These are phyloP conservation scores for Oreochromis niloticus DNA, from an alignment of 2,113 vertebrate species.

Conservation along the genomic window DNA sequence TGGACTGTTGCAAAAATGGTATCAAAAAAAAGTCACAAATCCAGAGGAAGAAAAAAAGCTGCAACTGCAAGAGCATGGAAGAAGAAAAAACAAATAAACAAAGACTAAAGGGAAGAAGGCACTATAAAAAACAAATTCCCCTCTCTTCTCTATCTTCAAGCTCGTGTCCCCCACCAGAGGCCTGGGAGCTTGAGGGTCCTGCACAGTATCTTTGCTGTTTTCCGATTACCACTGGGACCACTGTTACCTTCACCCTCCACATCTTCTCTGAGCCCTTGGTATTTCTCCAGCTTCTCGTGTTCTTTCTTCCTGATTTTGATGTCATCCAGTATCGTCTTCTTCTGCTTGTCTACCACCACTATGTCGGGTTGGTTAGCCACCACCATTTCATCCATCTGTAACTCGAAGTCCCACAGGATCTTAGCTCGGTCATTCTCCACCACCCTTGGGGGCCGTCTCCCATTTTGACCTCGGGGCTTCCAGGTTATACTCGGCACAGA, in stretches of 20 bases:
- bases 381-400: too few species aligned
- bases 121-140: neutral
- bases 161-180: neutral
- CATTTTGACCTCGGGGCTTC: too few species aligned
- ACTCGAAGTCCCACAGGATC: too few species aligned
- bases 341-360: neutral
- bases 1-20: neutral
- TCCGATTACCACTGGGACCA: neutral
- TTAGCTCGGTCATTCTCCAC: too few species aligned
- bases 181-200: neutral
- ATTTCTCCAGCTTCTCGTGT: neutral
- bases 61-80: neutral
- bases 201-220: neutral
- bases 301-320: neutral
- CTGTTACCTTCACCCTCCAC: neutral
- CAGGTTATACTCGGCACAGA: too few species aligned
- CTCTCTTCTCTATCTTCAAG: neutral
- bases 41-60: neutral
- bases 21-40: neutral
- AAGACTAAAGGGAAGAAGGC: neutral
- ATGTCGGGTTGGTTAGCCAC: neutral
- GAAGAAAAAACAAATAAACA: neutral
- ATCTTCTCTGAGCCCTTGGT: neutral
- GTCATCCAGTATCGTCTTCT: neutral
- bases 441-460: too few species aligned